Evolutionary conservation across 2,888 invertebrate genomes (phyloP).

Genomic region (Oxyteleia sp.): DNA sequence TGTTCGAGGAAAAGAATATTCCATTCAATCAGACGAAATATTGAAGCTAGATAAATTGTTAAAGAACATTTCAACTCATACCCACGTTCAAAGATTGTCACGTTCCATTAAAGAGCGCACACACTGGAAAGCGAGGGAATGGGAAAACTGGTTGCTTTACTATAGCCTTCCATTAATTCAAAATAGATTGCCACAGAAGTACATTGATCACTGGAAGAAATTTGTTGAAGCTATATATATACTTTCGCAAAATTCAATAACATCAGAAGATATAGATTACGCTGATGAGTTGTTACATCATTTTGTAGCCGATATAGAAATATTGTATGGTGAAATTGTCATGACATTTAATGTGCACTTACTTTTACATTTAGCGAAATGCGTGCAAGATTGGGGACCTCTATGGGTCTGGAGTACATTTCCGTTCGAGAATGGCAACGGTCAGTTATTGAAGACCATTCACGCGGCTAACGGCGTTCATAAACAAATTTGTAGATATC

Average conservation of each 20-base stretch:
- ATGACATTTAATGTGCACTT: slow-evolving; percentile 54
- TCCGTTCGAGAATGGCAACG: slow-evolving; percentile 48
- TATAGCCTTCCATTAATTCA: slow-evolving; percentile 52
- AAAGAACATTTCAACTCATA: too few relatives aligned
- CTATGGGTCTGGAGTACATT: slow-evolving; percentile 44
- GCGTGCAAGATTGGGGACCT: slow-evolving; percentile 58
- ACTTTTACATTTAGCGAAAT: slow-evolving; percentile 41
- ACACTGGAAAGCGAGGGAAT: too few relatives aligned
- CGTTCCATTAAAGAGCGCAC: too few relatives aligned
- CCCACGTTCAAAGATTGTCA: too few relatives aligned
- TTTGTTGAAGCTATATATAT: slow-evolving; percentile 21
- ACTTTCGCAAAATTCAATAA: slow-evolving; percentile 19
- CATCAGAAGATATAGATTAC: slow-evolving; percentile 1
- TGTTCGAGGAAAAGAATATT: too few relatives aligned
- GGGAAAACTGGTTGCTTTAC: slow-evolving; percentile 29
- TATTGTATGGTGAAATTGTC: slow-evolving; percentile 15
- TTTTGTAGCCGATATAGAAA: slow-evolving; percentile 26
- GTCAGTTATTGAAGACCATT: slow-evolving; percentile 16
- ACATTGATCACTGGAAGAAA: slow-evolving; percentile 8
- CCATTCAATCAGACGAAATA: too few relatives aligned
- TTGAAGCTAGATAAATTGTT: too few relatives aligned
- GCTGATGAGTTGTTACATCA: slow-evolving; percentile 15
- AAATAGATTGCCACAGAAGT: neutral
- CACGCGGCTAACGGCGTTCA: slow-evolving; percentile 20
- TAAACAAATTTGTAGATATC: slow-evolving; percentile 23